phyloP scores from a whole-genome alignment of 2,797 vertebrate genomes.

The Cryptoprocta ferox region DNA sequence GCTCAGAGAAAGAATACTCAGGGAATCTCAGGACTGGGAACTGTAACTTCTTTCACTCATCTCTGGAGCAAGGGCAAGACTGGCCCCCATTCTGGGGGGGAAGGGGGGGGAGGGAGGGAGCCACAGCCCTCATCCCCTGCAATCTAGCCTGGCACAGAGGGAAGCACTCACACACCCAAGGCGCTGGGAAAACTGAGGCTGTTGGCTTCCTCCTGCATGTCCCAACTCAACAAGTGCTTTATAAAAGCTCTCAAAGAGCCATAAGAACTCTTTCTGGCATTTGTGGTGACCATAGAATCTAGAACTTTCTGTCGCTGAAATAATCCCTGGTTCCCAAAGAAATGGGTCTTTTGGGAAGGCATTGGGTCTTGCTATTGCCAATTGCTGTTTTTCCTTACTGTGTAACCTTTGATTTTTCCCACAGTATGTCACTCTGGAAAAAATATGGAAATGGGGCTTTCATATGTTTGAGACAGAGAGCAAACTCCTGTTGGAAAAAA shows the following conservation, averaged over 20 bases:
- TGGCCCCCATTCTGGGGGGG: not conserved
- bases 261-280: not conserved
- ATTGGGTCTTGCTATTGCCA: conserved; percentile 27
- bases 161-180: rapidly evolving
- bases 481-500: conserved; percentile 79
- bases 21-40: not conserved
- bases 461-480: conserved; percentile 70
- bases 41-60: not conserved
- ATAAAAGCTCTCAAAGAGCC: not conserved
- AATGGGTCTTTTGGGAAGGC: not conserved
- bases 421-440: conserved; percentile 77
- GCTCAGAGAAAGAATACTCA: not conserved
- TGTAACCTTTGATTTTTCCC: conserved; percentile 68
- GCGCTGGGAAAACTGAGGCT: not conserved
- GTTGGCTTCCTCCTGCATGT: not conserved
- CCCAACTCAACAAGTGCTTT: not conserved
- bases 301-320: not conserved
- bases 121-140: rapidly evolving
- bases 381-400: conserved; percentile 70
- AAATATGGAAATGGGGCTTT: conserved; percentile 64
- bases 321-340: conserved; percentile 53
- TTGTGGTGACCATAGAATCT: not conserved
- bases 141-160: not conserved
- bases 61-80: not conserved
- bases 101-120: not conserved